Conservation (phyloP, 2,888 invertebrate genomes). For the Chloroclystis v-ata region DNA sequence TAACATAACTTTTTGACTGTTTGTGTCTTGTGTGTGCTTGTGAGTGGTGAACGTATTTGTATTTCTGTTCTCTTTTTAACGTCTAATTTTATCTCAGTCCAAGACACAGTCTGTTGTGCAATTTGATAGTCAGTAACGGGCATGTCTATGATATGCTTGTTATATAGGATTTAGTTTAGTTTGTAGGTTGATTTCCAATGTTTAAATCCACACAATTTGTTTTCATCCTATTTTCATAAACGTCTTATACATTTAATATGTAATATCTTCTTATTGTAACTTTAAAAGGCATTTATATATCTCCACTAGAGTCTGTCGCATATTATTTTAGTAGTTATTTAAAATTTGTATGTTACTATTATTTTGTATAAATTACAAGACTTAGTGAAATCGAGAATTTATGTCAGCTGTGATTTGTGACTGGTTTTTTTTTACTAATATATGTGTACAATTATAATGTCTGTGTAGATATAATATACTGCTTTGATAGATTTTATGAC, state of each 20-base stretch:
- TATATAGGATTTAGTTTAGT: slow-evolving; percentile 25
- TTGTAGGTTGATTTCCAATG: slow-evolving; percentile 42
- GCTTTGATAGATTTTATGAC: slow-evolving; percentile 74
- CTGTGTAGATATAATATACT: slow-evolving; percentile 62
- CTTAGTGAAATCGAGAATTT: slow-evolving; percentile 77
- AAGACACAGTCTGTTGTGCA: slow-evolving; percentile 10
- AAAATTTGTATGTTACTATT: slow-evolving; percentile 63
- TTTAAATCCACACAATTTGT: slow-evolving; percentile 52
- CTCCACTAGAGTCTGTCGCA: slow-evolving; percentile 47
- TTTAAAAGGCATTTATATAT: slow-evolving; percentile 63
- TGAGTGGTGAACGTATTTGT: slow-evolving; percentile 4
- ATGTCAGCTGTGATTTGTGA: slow-evolving; percentile 78
- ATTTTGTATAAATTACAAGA: slow-evolving; percentile 68
- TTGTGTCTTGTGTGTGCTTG: slow-evolving; percentile 15
- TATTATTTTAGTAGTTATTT: slow-evolving; percentile 51
- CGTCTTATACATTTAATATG: slow-evolving; percentile 22
- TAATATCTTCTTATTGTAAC: slow-evolving; percentile 19
- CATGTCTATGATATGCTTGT: slow-evolving; percentile 10
- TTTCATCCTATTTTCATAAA: slow-evolving; percentile 33
- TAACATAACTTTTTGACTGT: slow-evolving; percentile 7
- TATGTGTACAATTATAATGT: slow-evolving; percentile 66
- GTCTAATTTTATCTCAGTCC: slow-evolving; percentile 9
- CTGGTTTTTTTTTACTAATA: slow-evolving; percentile 73
- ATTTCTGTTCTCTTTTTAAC: slow-evolving; percentile 8
- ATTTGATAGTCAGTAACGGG: slow-evolving; percentile 8